phyloP scores from a whole-genome alignment of 2,888 invertebrate species.

The Melangyna quadrimaculata region DNA sequence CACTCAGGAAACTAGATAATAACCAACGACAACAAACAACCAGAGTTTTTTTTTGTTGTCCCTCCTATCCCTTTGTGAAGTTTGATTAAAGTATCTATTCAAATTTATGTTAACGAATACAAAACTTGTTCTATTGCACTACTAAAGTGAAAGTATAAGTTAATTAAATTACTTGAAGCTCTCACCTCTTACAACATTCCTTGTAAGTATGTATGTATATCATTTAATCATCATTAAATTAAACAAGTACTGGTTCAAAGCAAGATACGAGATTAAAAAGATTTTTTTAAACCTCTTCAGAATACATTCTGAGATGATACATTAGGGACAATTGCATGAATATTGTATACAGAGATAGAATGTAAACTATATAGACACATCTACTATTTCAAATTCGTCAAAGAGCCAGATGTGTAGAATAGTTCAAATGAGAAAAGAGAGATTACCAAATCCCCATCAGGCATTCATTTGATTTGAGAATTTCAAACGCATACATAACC shows the following conservation, averaged over 20 bases:
- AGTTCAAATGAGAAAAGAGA: background rate
- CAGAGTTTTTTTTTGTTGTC: too few relatives aligned
- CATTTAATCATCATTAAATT: background rate
- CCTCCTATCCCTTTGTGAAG: too few relatives aligned
- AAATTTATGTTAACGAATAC: too few relatives aligned
- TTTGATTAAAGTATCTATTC: too few relatives aligned
- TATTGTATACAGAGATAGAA: background rate
- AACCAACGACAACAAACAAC: too few relatives aligned
- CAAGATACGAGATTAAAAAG: background rate
- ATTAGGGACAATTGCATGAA: background rate
- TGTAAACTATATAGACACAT: background rate
- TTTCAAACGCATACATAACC: slow-evolving; percentile 17
- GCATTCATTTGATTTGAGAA: slow-evolving; percentile 10
- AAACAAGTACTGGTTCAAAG: background rate
- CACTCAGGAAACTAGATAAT: too few relatives aligned
- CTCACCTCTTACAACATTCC: background rate
- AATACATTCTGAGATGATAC: background rate
- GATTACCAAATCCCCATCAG: slow-evolving; percentile 12
- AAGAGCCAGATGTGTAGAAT: background rate
- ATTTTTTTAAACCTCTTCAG: background rate
- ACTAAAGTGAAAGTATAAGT: background rate
- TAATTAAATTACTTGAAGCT: background rate
- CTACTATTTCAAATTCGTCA: background rate
- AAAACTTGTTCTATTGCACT: too few relatives aligned
- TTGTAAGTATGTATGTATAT: background rate